These are phyloP conservation scores for Potamarius usumacintae DNA, from an alignment of 2,113 vertebrate genomes.

Conservation along the genomic window DNA sequence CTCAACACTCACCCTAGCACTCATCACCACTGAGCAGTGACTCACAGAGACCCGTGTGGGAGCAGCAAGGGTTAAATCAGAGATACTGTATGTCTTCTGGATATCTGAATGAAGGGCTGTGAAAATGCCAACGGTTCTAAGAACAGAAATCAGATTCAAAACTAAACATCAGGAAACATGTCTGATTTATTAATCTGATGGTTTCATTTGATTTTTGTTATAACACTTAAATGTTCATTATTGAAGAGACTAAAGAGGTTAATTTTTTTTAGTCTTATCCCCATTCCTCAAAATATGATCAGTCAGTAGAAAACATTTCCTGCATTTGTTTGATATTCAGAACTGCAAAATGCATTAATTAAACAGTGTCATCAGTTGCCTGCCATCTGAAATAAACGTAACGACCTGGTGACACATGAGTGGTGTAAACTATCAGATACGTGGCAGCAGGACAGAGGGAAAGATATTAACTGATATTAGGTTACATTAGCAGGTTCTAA, in stretches of 20 bases:
- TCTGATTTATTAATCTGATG: not conserved
- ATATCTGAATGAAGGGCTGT: slow-evolving; percentile 33
- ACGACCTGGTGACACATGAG: slow-evolving; percentile 74
- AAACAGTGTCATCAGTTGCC: slow-evolving; percentile 68
- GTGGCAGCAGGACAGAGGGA: slow-evolving; percentile 60
- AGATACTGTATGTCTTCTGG: slow-evolving; percentile 27
- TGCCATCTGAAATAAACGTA: slow-evolving; percentile 68
- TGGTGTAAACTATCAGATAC: slow-evolving; percentile 67
- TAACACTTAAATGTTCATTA: not conserved
- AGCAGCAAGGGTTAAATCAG: slow-evolving; percentile 22
- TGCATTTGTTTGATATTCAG: slow-evolving; percentile 52
- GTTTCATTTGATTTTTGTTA: not conserved
- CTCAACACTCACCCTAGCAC: slow-evolving; percentile 41
- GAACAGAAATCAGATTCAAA: slow-evolving; percentile 30
- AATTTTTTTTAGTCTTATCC: not conserved
- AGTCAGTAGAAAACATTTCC: slow-evolving; percentile 49
- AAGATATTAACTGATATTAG: slow-evolving; percentile 49
- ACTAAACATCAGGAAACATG: not conserved
- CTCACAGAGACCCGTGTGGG: not conserved
- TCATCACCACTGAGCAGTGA: slow-evolving; percentile 34
- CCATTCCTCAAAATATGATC: not conserved
- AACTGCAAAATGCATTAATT: slow-evolving; percentile 67
- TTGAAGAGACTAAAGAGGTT: not conserved
- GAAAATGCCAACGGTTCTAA: slow-evolving; percentile 8
- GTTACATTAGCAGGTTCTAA: slow-evolving; percentile 48